Base-by-base conservation (phyloP, 2,113 vertebrate species). In the Prunella fulvescens region DNA sequence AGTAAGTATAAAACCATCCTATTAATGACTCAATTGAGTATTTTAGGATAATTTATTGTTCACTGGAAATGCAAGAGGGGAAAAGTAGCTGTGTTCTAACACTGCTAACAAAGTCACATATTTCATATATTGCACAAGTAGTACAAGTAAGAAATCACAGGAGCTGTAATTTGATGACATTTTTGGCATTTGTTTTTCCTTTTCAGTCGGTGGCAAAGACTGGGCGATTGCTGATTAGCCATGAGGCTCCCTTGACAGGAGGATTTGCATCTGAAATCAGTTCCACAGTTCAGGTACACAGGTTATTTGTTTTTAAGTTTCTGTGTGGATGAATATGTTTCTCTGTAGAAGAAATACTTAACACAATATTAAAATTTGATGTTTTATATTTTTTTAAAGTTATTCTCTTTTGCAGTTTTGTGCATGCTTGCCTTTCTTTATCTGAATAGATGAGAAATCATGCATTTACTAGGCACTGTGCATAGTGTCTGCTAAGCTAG, bases 251-350 rank as follows among this genome's bases (percentile, higher is more conserved):
- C 23, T 33, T 99, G 88, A 99, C 99, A 4, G 99, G 99, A 95
- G 99, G 99, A 50, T 99, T 99, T 98, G 99, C 99, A 7, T 98
- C 98, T 24, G 99, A 99, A 98, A 99, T 99, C 96, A 98, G 98
- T 95, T 98, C 99, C 13, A 98, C 99, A 5, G 99, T 99, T 85
- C 99, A 99, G 98, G 99, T 99, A 98, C 96, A 74, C 24, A 40
- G 5, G 2, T 47, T 74, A 44, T 58, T 80, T 91, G 29, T 61
- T 56, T 64, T 76, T 60, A 66, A 82, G 33, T 45, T 92, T 78
- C 69, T 79, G 44, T 23, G 31, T 45, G 62, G 29, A 50, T 80
- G 69, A 40, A 17, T 86, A 33, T 51, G 9, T 19, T 42, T 70
- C 14, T 35, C 17, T 85, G 3, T 58, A 31, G 48, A 54, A 62